Base-by-base conservation (phyloP, 2,113 vertebrate genomes). In the Harpagus bidentatus region DNA sequence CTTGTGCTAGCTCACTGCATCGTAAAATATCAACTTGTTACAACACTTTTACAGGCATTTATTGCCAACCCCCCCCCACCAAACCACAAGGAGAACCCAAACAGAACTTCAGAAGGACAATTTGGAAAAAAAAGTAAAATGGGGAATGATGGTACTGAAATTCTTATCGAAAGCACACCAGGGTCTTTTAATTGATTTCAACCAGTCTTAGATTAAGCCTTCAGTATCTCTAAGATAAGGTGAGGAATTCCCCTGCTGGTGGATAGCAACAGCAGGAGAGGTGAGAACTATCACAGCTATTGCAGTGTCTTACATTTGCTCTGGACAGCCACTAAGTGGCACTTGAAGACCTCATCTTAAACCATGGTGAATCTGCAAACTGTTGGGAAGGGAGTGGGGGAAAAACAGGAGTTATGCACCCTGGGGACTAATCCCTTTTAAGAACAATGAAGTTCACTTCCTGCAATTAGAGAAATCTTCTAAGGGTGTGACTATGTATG, bases 301-400 rank as follows among this genome's bases (percentile, higher is more conserved):
- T 0, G 1, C 34, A 72, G 42, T 14, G 36, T 63, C 81, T 80
- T 55, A 88, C 93, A 76, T 91, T 95, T 95, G 32, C 91, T 71
- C 43, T 0, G 22, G 45, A 71, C 84, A 92, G 38, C 96, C 92
- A 70, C 95, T 79, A 89, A 92, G 94, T 90, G 91, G 93, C 95
- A 95, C 90, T 90, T 95, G 38, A 97, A 87, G 18, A 47, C 90
- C 40, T 96, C 48, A 29, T 77, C 77, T 83, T 43, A 36, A 67
- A 71, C n/a, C 21, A 10, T 2, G 38, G n/a, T 21, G 34, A 90
- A 40, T 15, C 63, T 42, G 36, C 7, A 14, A 50, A 23, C 7
- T n/a, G 29, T 25, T 43, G 52, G 2, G n/a, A 47, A 29, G 25
- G 40, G 12, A 8, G 7, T 1, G 13, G 6, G 6, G 11, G 10